These are phyloP conservation scores for Meandrina meandrites DNA, from an alignment of 92 coral and sea anemone species.

Conservation along the genomic window DNA sequence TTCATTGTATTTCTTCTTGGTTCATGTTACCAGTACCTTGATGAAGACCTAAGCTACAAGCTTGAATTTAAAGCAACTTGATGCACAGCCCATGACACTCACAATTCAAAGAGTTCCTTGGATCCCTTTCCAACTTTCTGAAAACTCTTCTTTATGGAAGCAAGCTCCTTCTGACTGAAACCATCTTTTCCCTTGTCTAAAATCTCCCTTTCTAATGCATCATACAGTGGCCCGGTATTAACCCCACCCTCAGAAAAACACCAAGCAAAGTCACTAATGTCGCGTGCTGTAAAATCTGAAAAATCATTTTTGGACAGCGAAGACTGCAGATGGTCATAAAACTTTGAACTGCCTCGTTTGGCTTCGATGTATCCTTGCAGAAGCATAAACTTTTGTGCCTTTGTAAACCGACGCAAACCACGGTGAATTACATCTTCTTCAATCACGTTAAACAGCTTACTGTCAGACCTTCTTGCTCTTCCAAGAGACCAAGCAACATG, in stretches of 20 bases:
- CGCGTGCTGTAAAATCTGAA: not conserved
- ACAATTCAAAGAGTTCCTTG: not conserved
- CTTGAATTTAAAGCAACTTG: too few species aligned
- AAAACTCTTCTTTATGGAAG: constrained; percentile 1
- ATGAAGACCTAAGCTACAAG: too few species aligned
- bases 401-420: not conserved
- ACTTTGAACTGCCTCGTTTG: not conserved
- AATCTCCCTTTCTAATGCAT: constrained; percentile 18
- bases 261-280: constrained; percentile 17
- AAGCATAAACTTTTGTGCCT: not conserved
- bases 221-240: not conserved
- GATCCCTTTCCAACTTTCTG: constrained; percentile 1
- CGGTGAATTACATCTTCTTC: constrained; percentile 9
- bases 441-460: not conserved
- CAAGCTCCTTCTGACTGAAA: not conserved
- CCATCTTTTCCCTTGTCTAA: not conserved
- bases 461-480: not conserved
- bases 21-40: too few species aligned
- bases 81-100: not conserved
- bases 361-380: constrained; percentile 21
- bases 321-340: not conserved
- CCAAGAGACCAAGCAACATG: constrained; percentile 21
- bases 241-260: not conserved
- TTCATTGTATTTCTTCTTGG: too few species aligned
- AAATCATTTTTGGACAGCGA: not conserved